These are phyloP conservation scores for Aradophagus sp. DNA, from an alignment of 1,140 invertebrate species.

Conservation along the genomic window DNA sequence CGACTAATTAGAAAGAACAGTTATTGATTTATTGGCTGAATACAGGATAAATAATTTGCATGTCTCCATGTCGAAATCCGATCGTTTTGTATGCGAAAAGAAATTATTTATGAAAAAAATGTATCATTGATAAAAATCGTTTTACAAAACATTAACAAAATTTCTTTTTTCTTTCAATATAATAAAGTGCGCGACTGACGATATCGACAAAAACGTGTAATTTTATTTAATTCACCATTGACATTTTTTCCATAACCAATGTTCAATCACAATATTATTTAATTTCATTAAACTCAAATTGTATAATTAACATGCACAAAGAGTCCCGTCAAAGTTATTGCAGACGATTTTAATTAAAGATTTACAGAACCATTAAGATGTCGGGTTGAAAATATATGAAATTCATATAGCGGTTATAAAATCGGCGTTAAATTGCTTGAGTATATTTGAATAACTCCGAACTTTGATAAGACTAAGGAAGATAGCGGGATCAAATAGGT, in stretches of 20 bases:
- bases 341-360: conserved; percentile 28
- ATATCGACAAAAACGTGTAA: too few species aligned
- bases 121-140: too few species aligned
- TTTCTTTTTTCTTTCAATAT: too few species aligned
- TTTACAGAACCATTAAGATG: conserved; percentile 27
- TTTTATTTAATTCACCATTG: too few species aligned
- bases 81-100: too few species aligned
- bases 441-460: conserved; percentile 7
- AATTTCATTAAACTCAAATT: conserved; percentile 17
- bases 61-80: too few species aligned
- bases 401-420: conserved; percentile 30
- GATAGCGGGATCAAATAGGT: too few species aligned
- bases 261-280: conserved; percentile 35
- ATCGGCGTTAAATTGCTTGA: conserved; percentile 20
- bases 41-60: neutral
- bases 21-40: conserved; percentile 23
- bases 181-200: too few species aligned
- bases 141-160: too few species aligned
- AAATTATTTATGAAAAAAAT: too few species aligned
- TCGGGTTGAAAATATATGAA: conserved; percentile 29
- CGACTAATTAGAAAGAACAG: conserved; percentile 37
- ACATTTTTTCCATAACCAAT: too few species aligned
- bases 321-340: conserved; percentile 1
- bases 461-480: too few species aligned
- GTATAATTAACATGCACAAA: conserved; percentile 18